Conservation (phyloP, 2,797 vertebrate genomes). For the Naso thynnoides region DNA sequence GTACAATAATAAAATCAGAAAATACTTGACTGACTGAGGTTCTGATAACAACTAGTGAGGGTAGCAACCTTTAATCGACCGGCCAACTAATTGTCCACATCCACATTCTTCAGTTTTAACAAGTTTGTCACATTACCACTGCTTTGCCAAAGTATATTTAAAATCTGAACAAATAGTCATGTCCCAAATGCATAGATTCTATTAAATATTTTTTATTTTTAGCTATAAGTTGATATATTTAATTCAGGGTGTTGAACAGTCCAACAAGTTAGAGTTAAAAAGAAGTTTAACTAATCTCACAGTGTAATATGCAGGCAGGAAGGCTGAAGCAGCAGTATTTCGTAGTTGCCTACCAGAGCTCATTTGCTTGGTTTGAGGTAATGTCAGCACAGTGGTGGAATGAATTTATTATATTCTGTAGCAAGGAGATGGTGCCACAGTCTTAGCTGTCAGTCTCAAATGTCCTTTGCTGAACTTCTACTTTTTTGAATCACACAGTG, state of each 20-base stretch:
- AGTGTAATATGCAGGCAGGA: not conserved
- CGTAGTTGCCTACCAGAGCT: not conserved
- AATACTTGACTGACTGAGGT: too few relatives aligned
- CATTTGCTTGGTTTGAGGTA: constrained; percentile 12
- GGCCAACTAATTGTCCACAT: too few relatives aligned
- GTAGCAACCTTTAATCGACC: too few relatives aligned
- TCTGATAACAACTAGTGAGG: too few relatives aligned
- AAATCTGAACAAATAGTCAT: too few relatives aligned
- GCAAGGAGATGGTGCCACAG: not conserved
- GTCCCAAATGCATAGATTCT: not conserved
- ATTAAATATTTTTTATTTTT: not conserved
- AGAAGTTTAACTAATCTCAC: not conserved
- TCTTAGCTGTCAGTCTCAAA: not conserved
- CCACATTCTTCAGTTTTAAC: too few relatives aligned
- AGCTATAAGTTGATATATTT: not conserved
- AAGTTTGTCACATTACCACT: too few relatives aligned
- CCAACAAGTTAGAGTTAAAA: not conserved
- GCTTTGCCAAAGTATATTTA: too few relatives aligned
- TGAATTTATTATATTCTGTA: constrained; percentile 9
- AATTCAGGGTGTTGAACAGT: not conserved
- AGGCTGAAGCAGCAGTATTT: not conserved
- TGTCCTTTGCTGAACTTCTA: constrained; percentile 8
- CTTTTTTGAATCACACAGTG: not conserved
- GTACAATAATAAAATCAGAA: too few relatives aligned
- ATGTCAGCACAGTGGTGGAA: not conserved